A percentile compares a stretch with the other conserved stretches of the same genome.
Conservation (phyloP, 2,113 vertebrate genomes). For the Nerophis ophidion region DNA sequence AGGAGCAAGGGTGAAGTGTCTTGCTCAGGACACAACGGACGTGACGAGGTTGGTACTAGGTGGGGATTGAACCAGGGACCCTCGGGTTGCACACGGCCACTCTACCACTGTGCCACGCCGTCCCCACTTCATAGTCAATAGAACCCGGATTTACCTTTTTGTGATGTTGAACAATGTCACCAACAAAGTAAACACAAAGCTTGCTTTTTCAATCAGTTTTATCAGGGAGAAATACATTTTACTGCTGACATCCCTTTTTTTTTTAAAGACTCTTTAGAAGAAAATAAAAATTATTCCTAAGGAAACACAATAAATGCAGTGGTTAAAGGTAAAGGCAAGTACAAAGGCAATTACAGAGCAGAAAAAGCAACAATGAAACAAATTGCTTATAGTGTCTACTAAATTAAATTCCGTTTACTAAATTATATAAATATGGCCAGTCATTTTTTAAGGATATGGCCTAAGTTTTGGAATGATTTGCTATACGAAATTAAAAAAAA, state of each 20-base stretch:
- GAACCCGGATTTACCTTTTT: constrained; percentile 9
- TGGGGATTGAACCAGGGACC: too few species aligned
- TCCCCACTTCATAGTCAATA: not conserved
- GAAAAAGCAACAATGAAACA: not conserved
- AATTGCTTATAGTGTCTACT: too few species aligned
- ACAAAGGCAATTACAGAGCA: constrained; percentile 4
- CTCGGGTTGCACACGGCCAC: too few species aligned
- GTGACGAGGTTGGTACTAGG: too few species aligned
- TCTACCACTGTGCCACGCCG: too few species aligned
- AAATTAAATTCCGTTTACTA: too few species aligned
- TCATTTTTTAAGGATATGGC: too few species aligned
- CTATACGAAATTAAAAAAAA: too few species aligned
- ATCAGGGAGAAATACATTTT: not conserved
- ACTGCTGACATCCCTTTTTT: constrained; percentile 12
- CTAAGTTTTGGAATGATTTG: too few species aligned
- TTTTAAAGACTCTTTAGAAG: constrained; percentile 25
- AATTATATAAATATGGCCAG: too few species aligned
- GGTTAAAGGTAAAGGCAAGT: not conserved
- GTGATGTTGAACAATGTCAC: constrained; percentile 16
- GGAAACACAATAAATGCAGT: constrained; percentile 4
- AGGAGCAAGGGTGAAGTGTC: too few species aligned
- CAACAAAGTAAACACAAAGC: constrained; percentile 16
- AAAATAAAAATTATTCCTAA: constrained; percentile 17
- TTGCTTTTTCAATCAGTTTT: constrained; percentile 7
- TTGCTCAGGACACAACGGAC: too few species aligned